Conservation (phyloP, 1,140 invertebrate species). For the Calycopis cecrops region DNA sequence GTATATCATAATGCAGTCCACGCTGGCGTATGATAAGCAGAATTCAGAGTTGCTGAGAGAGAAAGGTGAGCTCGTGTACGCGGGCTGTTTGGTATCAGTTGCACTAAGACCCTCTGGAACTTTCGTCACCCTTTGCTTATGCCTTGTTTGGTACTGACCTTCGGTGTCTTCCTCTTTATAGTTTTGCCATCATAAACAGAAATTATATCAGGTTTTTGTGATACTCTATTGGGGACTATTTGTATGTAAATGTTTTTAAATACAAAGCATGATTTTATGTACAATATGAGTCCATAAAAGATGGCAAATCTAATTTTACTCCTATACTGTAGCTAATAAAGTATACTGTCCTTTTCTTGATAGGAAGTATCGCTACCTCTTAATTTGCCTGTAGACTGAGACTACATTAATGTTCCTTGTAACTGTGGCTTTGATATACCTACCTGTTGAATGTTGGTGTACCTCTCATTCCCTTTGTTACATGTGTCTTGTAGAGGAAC, state of each 20-base stretch:
- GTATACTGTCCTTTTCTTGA: too few species aligned
- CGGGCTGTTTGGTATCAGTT: conserved; percentile 50
- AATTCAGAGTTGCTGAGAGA: conserved; percentile 56
- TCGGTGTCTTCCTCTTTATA: conserved; percentile 28
- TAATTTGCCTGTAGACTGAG: too few species aligned
- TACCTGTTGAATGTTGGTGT: too few species aligned
- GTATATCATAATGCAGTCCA: conserved; percentile 54
- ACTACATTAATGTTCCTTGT: too few species aligned
- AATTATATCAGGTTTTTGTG: neutral
- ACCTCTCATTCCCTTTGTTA: too few species aligned
- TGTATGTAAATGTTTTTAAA: neutral
- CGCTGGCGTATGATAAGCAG: conserved; percentile 57
- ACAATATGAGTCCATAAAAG: too few species aligned
- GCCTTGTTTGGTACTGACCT: conserved; percentile 23
- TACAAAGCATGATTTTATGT: too few species aligned
- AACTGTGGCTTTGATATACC: too few species aligned
- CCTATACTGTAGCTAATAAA: too few species aligned
- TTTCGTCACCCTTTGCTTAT: conserved; percentile 27
- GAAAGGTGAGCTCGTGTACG: conserved; percentile 66
- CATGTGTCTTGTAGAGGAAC: too few species aligned
- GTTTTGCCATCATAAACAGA: conserved; percentile 28
- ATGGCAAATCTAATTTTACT: too few species aligned
- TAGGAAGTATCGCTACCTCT: too few species aligned
- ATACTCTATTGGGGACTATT: neutral
- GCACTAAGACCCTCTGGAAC: conserved; percentile 39